Conservation (phyloP, 1,140 invertebrate species). For the Cepaea nemoralis region DNA sequence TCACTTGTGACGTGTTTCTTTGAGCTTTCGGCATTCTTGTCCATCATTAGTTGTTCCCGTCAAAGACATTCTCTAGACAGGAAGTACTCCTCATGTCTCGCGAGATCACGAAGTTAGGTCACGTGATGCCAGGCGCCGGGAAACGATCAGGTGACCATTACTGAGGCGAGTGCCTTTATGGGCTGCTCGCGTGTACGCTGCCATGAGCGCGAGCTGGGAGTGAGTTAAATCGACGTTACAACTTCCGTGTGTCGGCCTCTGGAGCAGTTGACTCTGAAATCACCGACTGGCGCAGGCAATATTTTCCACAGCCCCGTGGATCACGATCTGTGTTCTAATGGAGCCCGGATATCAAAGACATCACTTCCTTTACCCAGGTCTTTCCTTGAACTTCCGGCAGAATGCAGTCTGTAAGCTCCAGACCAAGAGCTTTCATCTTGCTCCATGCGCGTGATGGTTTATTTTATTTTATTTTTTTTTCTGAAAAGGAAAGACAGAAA, state of each 20-base stretch:
- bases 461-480: not conserved
- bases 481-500: too few relatives aligned
- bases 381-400: slow-evolving; percentile 18
- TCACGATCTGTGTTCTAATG: slow-evolving; percentile 21
- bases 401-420: not conserved
- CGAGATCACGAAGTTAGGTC: slow-evolving; percentile 38
- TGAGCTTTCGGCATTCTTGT: not conserved
- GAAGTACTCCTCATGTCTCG: slow-evolving; percentile 31
- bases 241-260: slow-evolving; percentile 27
- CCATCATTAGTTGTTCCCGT: slow-evolving; percentile 15
- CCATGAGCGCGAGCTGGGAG: slow-evolving; percentile 20
- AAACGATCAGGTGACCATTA: slow-evolving; percentile 33
- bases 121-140: slow-evolving; percentile 32
- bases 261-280: slow-evolving; percentile 31
- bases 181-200: slow-evolving; percentile 19
- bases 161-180: slow-evolving; percentile 32
- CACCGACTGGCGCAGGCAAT: not conserved
- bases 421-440: not conserved
- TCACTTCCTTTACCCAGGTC: slow-evolving; percentile 26
- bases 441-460: not conserved
- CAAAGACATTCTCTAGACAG: slow-evolving; percentile 8
- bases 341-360: slow-evolving; percentile 26
- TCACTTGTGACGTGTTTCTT: too few relatives aligned
- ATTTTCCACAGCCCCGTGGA: slow-evolving; percentile 16
- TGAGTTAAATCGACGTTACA: slow-evolving; percentile 37